Base-by-base conservation (phyloP, 2,888 invertebrate genomes). In the Noctua janthe region DNA sequence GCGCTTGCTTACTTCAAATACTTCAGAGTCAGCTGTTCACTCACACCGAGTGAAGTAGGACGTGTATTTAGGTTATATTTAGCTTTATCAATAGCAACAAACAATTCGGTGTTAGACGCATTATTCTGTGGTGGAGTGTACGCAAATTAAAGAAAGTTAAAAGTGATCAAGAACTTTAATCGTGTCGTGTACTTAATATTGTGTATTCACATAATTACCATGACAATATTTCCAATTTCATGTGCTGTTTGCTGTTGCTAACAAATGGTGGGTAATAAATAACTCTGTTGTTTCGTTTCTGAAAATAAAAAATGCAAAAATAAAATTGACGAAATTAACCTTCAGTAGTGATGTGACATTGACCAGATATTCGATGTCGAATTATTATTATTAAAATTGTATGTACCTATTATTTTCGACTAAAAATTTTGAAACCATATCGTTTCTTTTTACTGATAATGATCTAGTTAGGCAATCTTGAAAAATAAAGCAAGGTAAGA, bases 1-100 rank as follows among this genome's bases (percentile, higher is more conserved):
- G 54, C 74, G 29, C 20, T 29, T 43, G 59, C 66, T 35, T 43
- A 71, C 71, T 78, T 84, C 67, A 69, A 71, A 79, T 43, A 84
- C 78, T 79, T 86, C 82, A 87, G 56, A 83, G 84, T 90, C 89
- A 89, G 89, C 90, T 89, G 89, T 89, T 88, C 85, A 75, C 74
- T 88, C 82, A 70, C 70, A 74, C 13, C 78, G 69, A 66, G 71
- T 85, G 88, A 81, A 87, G 74, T 76, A 78, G 67, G 85, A 82
- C 86, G 88, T 86, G 81, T 72, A 43, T 70, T 72, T 64, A 77
- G 78, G 81, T 84, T 86, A 83, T 88, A 67, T 87, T 80, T 80
- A 85, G 76, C 66, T 43, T 73, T 64, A 69, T 76, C 76, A 83
- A 82, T 84, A 71, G 67, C 70, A 83, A 77, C 81, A 78, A 81